Evolutionary conservation across 2,797 vertebrate genomes (phyloP).

Genomic region (Pseudopleuronectes americanus): DNA sequence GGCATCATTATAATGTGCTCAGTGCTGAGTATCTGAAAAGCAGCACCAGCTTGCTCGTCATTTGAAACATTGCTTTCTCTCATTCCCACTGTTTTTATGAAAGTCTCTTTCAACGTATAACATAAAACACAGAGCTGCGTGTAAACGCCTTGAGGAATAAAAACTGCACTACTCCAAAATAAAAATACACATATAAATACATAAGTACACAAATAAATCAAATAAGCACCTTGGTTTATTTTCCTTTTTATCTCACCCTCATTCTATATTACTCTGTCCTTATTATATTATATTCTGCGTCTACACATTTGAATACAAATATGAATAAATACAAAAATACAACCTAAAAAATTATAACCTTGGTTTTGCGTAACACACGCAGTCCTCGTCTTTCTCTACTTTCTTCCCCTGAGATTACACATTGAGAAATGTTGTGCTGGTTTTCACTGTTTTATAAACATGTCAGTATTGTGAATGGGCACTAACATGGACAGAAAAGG

Average conservation of each 20-base stretch:
- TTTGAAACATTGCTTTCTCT: conserved; percentile 2
- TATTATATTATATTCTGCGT: neutral
- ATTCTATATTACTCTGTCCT: neutral
- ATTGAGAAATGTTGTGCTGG: conserved; percentile 38
- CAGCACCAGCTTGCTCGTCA: conserved; percentile 7
- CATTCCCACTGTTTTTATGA: conserved; percentile 2
- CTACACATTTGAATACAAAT: neutral
- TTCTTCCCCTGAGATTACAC: conserved; percentile 9
- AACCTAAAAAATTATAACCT: neutral
- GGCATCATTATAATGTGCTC: conserved; percentile 8
- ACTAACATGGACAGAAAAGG: conserved; percentile 46
- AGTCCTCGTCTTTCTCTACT: neutral
- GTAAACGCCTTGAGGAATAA: neutral
- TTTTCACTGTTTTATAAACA: conserved; percentile 47
- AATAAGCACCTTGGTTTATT: too few relatives aligned
- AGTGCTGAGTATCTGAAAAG: conserved; percentile 6
- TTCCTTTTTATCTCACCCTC: neutral
- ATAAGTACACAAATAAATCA: too few relatives aligned
- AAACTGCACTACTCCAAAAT: neutral
- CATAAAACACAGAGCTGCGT: neutral
- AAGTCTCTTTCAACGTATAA: neutral
- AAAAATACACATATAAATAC: neutral
- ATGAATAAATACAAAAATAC: neutral
- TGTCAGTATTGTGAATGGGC: conserved; percentile 37
- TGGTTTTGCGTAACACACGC: neutral